Base-by-base conservation (phyloP, 2,888 invertebrate species). In the Pachliopta kotzebuea region DNA sequence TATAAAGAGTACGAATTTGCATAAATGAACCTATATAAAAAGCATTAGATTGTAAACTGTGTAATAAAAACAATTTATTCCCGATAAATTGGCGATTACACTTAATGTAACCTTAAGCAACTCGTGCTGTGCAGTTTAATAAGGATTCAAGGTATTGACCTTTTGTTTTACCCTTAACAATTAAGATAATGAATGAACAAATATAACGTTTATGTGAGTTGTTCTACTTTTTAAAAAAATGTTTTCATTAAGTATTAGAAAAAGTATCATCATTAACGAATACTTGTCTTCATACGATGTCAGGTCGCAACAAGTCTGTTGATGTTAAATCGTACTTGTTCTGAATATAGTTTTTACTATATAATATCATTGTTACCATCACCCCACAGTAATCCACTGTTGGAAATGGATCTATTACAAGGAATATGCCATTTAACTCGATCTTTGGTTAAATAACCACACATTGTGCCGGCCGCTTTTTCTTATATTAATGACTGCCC, bases 131-230 rank as follows among this genome's bases (percentile, higher is more conserved):
- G 63, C 63, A 60, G 52, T 64, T 57, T 42, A 65, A 67, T 53
- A 61, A 68, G 63, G 61, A 63, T 63, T 60, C 65, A 63, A 69
- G 68, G 68, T 56, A 50, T 55, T 59, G 58, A 60, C 65, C 59
- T 65, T 60, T 60, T 60, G 55, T 58, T 58, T 64, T 60, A 59
- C 56, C 50, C 63, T 60, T 60, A 50, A 26, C 50, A 60, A 64
- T 64, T 59, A 60, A 64, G 49, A 29, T 64, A 64, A 60, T 56
- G 23, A 57, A 52, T 52, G 62, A 9, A n/a, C 26, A 31, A 31
- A 53, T 50, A 37, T 62, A 29, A 55, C 55, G 42, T 52, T 52
- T 21, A 52, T 23, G 9, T 23, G 14, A 45, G 45, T 45, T 45
- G 14, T 11, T 17, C 37, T 37, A 37, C 14, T 18, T 45, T n/a